Percentiles rank a stretch among this genome's conserved stretches.
Conservation (phyloP, 1,140 invertebrate genomes). For the Microvelia longipes region DNA sequence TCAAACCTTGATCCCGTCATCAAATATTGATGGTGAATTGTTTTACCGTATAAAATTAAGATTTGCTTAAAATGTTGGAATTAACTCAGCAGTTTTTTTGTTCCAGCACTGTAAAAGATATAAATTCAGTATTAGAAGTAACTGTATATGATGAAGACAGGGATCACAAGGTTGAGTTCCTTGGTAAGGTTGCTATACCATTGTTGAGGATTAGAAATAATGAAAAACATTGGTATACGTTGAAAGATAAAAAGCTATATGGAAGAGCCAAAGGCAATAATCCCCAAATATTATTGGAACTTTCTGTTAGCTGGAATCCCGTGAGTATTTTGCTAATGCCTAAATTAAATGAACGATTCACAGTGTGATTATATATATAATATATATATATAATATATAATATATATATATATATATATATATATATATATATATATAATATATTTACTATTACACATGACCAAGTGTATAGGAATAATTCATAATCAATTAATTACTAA, state of each 20-base stretch:
- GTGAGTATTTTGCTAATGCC: constrained; percentile 35
- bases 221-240: constrained; percentile 85
- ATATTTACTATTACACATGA: neutral
- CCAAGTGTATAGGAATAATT: no score
- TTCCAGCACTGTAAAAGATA: constrained; percentile 86
- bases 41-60: no score
- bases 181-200: constrained; percentile 85
- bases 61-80: no score
- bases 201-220: constrained; percentile 74
- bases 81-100: no score
- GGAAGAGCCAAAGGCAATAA: constrained; percentile 74
- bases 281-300: constrained; percentile 81
- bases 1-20: no score
- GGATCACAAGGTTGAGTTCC: constrained; percentile 94
- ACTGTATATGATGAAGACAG: constrained; percentile 97
- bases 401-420: no score
- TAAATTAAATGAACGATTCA: neutral
- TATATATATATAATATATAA: no score
- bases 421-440: no score
- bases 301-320: constrained; percentile 84
- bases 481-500: no score
- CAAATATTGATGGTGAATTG: no score
- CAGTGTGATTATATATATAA: no score
- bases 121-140: constrained; percentile 88
- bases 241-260: constrained; percentile 91